Percentiles rank a stretch among this genome's conserved stretches.
Evolutionary conservation across 2,888 invertebrate genomes (phyloP).

Genomic region (Lycocerus yunnanus): DNA sequence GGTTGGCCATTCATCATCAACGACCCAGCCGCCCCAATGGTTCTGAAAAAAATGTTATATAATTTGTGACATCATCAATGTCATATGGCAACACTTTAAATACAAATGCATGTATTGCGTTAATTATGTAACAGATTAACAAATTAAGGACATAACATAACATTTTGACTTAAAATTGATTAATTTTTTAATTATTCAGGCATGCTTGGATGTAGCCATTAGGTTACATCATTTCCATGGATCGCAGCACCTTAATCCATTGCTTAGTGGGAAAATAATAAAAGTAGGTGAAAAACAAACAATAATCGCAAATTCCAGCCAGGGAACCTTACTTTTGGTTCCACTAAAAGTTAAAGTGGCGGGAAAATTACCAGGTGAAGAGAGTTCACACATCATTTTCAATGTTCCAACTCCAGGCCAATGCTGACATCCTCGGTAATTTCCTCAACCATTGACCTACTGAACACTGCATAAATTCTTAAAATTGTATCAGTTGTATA

Average conservation of each 20-base stretch:
- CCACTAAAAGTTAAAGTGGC: too few relatives aligned
- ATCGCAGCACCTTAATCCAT: too few relatives aligned
- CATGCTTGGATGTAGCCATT: not conserved
- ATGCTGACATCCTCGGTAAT: too few relatives aligned
- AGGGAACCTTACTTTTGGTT: too few relatives aligned
- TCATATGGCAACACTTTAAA: not conserved
- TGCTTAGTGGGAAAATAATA: not conserved
- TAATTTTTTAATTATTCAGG: not conserved
- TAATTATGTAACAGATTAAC: not conserved
- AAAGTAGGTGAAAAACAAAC: too few relatives aligned
- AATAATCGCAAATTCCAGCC: not conserved
- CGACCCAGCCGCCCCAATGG: constrained; percentile 68
- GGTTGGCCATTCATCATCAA: constrained; percentile 79
- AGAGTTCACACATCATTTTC: too few relatives aligned
- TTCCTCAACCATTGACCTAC: too few relatives aligned
- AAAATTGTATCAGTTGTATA: too few relatives aligned
- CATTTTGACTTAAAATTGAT: not conserved
- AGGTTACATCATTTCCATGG: not conserved
- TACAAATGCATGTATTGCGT: not conserved
- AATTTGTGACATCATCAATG: not conserved
- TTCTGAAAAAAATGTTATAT: constrained; percentile 26
- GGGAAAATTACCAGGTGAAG: too few relatives aligned
- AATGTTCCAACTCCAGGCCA: too few relatives aligned
- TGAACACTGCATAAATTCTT: too few relatives aligned
- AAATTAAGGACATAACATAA: not conserved